phyloP scores from a whole-genome alignment of 2,888 invertebrate species.

The Trypoxylon attenuatum region DNA sequence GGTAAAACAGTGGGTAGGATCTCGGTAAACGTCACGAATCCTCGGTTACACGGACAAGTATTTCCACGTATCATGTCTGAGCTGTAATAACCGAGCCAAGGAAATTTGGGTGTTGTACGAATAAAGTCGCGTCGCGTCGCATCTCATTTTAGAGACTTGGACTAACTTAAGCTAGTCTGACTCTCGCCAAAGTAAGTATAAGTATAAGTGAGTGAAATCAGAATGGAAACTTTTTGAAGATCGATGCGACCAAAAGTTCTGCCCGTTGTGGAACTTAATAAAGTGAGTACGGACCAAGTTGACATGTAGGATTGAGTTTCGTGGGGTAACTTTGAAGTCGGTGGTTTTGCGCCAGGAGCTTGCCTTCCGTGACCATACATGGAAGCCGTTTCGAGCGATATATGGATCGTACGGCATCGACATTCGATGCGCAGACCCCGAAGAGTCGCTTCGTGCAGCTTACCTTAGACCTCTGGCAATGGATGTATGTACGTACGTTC shows the following conservation, averaged over 20 bases:
- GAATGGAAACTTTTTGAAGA: too few species aligned
- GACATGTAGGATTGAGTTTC: background rate
- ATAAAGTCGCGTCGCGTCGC: background rate
- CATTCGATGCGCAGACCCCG: conserved; percentile 14
- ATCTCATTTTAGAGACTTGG: background rate
- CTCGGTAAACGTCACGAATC: conserved; percentile 25
- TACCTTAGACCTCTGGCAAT: conserved; percentile 2
- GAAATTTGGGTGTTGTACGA: background rate
- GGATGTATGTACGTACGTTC: background rate
- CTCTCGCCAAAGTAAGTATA: too few species aligned
- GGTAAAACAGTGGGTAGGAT: conserved; percentile 35
- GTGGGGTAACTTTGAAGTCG: background rate
- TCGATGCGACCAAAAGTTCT: too few species aligned
- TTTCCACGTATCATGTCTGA: background rate
- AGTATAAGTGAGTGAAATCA: too few species aligned
- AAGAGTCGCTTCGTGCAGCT: conserved; percentile 14
- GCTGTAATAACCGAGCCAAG: background rate
- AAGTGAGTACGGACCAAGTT: background rate
- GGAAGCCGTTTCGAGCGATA: background rate
- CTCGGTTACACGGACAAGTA: background rate
- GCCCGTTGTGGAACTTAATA: background rate
- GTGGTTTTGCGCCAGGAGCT: background rate
- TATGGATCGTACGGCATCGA: conserved; percentile 17
- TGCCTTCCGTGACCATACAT: background rate
- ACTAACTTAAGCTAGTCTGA: too few species aligned